A percentile compares a stretch with the other conserved stretches of the same genome.
Conservation (phyloP, 2,888 invertebrate genomes). For the Dendrolimus pini region DNA sequence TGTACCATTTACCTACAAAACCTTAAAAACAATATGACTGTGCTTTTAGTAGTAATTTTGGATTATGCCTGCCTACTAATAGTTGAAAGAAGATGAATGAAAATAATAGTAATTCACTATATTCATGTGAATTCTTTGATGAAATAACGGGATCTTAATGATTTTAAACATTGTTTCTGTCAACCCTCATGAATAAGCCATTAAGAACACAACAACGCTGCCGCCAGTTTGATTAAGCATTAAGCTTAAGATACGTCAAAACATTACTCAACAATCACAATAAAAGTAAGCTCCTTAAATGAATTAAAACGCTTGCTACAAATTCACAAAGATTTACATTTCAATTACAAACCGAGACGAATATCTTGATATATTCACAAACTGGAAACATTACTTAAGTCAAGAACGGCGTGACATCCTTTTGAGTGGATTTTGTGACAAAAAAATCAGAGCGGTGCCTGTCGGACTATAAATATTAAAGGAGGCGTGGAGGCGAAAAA, state of each 20-base stretch:
- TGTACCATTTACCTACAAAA: no score
- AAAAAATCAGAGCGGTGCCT: no score
- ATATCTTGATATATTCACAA: constrained; percentile 4
- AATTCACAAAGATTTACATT: constrained; percentile 21
- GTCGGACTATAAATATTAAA: no score
- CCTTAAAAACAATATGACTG: no score
- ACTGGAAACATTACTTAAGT: constrained; percentile 5
- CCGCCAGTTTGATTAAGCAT: background rate
- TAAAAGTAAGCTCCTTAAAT: constrained; percentile 13
- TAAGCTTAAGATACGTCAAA: background rate
- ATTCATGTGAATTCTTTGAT: constrained; percentile 12
- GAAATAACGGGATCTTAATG: background rate
- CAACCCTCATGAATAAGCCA: background rate
- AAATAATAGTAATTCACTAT: constrained; percentile 11
- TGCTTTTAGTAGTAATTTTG: no score
- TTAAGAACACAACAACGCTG: background rate
- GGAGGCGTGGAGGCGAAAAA: no score
- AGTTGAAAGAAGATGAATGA: constrained; percentile 4
- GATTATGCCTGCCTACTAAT: no score
- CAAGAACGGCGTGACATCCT: background rate
- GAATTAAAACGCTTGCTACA: constrained; percentile 14
- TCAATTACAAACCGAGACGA: constrained; percentile 15
- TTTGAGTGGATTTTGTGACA: no score
- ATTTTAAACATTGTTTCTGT: background rate
- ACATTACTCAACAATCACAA: constrained; percentile 7